Conservation (phyloP, 2,888 invertebrate species). For the Baccha elongata region DNA sequence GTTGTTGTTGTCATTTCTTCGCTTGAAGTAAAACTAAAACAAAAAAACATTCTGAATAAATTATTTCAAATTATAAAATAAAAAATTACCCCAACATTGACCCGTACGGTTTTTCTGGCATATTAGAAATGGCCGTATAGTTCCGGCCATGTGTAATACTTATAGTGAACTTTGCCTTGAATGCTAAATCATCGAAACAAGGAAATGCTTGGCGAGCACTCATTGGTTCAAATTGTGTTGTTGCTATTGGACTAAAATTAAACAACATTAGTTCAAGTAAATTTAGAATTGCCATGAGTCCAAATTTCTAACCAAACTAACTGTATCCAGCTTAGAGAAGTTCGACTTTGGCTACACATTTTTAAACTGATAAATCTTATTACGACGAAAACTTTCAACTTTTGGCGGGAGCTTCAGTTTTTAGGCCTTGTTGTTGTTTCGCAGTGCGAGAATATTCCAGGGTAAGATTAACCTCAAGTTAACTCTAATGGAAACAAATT, state of each 20-base stretch:
- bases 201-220: constrained; percentile 97
- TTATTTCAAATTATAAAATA: background rate
- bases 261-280: too few relatives aligned
- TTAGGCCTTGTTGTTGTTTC: too few relatives aligned
- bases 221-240: constrained; percentile 96
- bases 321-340: too few relatives aligned
- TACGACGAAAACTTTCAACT: too few relatives aligned
- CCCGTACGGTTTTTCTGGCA: constrained; percentile 77
- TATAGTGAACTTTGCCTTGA: constrained; percentile 91
- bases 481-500: too few relatives aligned
- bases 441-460: too few relatives aligned
- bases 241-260: constrained; percentile 88
- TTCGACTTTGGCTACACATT: too few relatives aligned
- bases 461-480: too few relatives aligned
- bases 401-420: background rate
- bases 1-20: constrained; percentile 78
- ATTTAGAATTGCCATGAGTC: too few relatives aligned
- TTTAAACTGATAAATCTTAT: too few relatives aligned
- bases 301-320: too few relatives aligned
- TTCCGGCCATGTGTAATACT: constrained; percentile 84
- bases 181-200: constrained; percentile 96
- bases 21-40: constrained; percentile 16
- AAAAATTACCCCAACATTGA: constrained; percentile 45
- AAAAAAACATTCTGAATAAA: background rate
- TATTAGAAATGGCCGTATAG: constrained; percentile 81